These are phyloP conservation scores for Cydia pomonella DNA, from an alignment of 1,140 invertebrate species.

Conservation along the genomic window DNA sequence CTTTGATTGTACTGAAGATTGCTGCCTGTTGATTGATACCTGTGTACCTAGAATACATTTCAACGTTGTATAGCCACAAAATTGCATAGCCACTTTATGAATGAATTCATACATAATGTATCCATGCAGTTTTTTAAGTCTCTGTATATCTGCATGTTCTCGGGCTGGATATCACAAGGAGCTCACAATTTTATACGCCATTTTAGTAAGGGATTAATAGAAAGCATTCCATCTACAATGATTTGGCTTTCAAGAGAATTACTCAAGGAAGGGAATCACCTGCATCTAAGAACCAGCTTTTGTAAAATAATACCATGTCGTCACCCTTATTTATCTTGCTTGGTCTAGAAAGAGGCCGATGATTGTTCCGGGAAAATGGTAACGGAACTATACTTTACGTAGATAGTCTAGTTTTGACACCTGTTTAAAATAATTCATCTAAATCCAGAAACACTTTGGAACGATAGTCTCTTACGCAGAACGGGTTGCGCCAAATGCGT, in stretches of 20 bases:
- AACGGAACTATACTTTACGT: not conserved
- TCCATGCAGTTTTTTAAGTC: too few species aligned
- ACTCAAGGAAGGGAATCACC: too few species aligned
- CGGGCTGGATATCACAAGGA: too few species aligned
- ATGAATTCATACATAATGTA: too few species aligned
- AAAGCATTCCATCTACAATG: too few species aligned
- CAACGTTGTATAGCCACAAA: not conserved
- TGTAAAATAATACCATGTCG: not conserved
- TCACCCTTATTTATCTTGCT: not conserved
- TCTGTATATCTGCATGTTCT: too few species aligned
- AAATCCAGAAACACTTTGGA: constrained; percentile 1
- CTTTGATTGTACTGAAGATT: not conserved
- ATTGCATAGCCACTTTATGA: not conserved
- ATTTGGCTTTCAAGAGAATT: too few species aligned
- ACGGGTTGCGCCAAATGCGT: constrained; percentile 43
- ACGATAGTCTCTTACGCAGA: constrained; percentile 27
- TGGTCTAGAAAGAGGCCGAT: not conserved
- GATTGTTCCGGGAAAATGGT: not conserved
- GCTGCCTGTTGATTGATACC: not conserved
- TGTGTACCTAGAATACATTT: too few species aligned
- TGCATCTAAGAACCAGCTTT: too few species aligned
- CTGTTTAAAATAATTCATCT: constrained; percentile 9
- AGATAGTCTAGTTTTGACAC: not conserved
- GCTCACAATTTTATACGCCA: too few species aligned
- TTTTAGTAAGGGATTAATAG: too few species aligned